Percentiles rank a stretch among this genome's conserved stretches.
These are phyloP conservation scores for Xanthia togata DNA, from an alignment of 2,888 invertebrate species.

Conservation along the genomic window DNA sequence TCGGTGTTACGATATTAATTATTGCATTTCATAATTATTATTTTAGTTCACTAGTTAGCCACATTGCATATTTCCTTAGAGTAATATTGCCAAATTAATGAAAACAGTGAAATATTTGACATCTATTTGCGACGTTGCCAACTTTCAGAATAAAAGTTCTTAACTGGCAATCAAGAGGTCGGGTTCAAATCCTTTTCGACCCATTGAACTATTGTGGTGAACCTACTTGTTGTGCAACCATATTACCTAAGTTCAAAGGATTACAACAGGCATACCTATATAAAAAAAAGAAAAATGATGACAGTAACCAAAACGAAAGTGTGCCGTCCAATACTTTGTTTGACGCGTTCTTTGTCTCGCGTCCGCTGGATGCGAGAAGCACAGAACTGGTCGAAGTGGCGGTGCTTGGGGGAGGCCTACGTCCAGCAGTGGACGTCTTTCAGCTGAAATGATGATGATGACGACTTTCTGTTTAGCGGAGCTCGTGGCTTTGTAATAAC, in stretches of 20 bases:
- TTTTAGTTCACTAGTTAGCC: too few species aligned
- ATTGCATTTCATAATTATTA: too few species aligned
- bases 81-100: too few species aligned
- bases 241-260: neutral
- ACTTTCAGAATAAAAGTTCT: too few species aligned
- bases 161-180: constrained; percentile 48
- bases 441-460: neutral
- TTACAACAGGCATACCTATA: neutral
- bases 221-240: constrained; percentile 7
- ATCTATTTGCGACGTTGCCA: too few species aligned
- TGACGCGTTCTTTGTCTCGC: too few species aligned
- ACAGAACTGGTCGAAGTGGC: neutral
- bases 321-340: neutral
- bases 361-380: too few species aligned
- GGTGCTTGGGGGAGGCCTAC: neutral
- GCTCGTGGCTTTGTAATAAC: too few species aligned
- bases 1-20: too few species aligned
- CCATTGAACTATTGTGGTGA: constrained; percentile 19
- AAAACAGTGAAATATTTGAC: too few species aligned
- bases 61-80: too few species aligned
- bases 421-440: neutral
- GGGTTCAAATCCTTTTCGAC: constrained; percentile 41
- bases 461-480: neutral
- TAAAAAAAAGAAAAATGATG: neutral
- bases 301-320: neutral